Evolutionary conservation across 2,113 vertebrate species (phyloP).

Genomic region (Melanostigma gelatinosum): DNA sequence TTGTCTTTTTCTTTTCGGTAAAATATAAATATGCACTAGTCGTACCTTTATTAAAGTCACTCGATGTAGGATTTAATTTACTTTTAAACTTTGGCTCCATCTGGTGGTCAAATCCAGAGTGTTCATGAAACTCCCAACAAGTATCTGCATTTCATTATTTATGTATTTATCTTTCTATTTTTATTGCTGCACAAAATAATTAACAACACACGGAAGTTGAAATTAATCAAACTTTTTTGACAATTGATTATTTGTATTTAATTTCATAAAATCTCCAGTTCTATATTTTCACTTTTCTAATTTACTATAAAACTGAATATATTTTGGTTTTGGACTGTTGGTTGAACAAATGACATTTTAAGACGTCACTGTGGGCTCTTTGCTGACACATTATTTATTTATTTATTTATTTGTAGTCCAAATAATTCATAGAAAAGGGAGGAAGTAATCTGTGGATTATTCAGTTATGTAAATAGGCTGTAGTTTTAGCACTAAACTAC

Average conservation of each 20-base stretch:
- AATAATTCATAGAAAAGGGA: background rate
- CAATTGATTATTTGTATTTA: background rate
- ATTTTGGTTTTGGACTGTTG: background rate
- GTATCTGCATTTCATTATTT: background rate
- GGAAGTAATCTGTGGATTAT: background rate
- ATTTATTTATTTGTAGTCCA: background rate
- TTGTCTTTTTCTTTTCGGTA: background rate
- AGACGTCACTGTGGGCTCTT: background rate
- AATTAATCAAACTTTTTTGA: background rate
- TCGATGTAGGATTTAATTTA: background rate
- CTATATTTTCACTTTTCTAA: background rate
- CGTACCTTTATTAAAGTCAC: background rate
- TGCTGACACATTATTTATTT: background rate
- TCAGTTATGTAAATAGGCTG: background rate
- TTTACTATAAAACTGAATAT: background rate
- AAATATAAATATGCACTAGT: background rate
- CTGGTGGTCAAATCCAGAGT: conserved; percentile 23
- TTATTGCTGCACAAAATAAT: background rate
- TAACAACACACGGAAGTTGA: background rate
- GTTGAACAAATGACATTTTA: background rate
- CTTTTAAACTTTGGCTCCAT: background rate
- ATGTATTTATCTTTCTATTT: background rate
- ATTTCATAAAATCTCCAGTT: background rate
- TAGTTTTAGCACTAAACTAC: no score
- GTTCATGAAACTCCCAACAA: background rate